Evolutionary conservation across 2,113 vertebrate species (phyloP), one percentile per base, ranked within the genome.

Genomic region (Canis aureus): DNA sequence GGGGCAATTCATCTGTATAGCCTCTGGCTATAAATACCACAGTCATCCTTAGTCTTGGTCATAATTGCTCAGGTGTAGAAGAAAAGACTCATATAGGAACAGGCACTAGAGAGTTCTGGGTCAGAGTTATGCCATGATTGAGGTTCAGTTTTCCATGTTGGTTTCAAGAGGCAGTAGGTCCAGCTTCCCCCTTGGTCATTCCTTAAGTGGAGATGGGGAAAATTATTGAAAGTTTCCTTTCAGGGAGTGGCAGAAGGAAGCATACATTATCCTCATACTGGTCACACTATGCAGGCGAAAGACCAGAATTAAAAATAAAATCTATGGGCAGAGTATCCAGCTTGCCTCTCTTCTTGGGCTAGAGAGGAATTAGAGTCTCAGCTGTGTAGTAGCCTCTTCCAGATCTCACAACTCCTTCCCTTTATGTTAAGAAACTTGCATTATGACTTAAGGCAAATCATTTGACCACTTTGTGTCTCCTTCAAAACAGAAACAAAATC

Each of bases 401-500:
- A 79, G 6, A 22, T 79, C 57, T 90, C 32, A 25, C n/a, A 90
- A 4, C n/a, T 79, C 62, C 88, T 80, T 91, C 22, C 51, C 51
- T 94, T 66, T 78, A 62, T 43, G 43, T 43, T 43, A 74, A 95
- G 89, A 97, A 93, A 97, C 27, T 64, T 92, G 64, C 59, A 79
- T 8, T 96, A 11, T 90, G 92, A 94, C 89, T 67, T 78, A 86
- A 71, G 74, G 29, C 35, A 83, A 85, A 87, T 95, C 74, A 57
- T 11, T 88, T 97, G 89, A 89, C 90, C 74, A 95, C 53, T 93
- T 74, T 82, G 73, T 92, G 67, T 85, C n/a, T n/a, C 62, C 35
- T 92, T 11, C 94, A 96, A 97, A 97, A 94, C n/a, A 94, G 76
- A 93, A 95, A 82, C 49, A 96, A 49, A 69, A 29, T 92, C 60